Evolutionary conservation across 1,140 invertebrate genomes (phyloP).

Genomic region (Cherax destructor): DNA sequence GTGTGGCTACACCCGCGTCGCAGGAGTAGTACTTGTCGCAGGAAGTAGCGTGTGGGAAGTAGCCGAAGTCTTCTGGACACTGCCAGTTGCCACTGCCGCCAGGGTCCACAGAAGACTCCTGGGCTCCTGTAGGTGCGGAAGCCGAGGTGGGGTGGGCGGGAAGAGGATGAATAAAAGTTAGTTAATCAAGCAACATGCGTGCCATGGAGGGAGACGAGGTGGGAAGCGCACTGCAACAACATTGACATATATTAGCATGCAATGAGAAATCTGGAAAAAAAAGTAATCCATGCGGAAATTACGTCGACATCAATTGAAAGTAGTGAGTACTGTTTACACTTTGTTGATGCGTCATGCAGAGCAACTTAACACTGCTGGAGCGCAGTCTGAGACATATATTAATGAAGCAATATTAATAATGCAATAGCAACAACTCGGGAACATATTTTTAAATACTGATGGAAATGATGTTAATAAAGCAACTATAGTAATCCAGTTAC

Average conservation of each 20-base stretch:
- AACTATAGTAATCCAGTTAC: too few relatives aligned
- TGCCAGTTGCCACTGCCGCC: conserved; percentile 82
- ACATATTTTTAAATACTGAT: too few relatives aligned
- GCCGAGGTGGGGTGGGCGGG: background rate
- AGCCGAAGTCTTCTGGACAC: conserved; percentile 94
- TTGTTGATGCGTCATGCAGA: too few relatives aligned
- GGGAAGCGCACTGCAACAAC: background rate
- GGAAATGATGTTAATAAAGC: too few relatives aligned
- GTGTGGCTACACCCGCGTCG: conserved; percentile 89
- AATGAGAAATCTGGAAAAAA: background rate
- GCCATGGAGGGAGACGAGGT: background rate
- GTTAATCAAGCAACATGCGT: background rate
- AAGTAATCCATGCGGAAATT: background rate
- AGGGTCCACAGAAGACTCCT: conserved; percentile 38
- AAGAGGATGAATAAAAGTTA: background rate
- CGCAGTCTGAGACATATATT: too few relatives aligned
- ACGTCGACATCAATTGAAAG: background rate
- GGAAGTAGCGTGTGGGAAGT: conserved; percentile 90
- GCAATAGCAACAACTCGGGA: too few relatives aligned
- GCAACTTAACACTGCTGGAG: too few relatives aligned
- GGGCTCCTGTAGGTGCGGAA: conserved; percentile 48
- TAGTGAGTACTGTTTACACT: background rate
- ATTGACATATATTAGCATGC: background rate
- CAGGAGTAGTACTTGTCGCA: conserved; percentile 98
- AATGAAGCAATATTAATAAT: too few relatives aligned